Evolutionary conservation across 2,888 invertebrate species (phyloP).

Genomic region (Pandemis cinnamomeana): DNA sequence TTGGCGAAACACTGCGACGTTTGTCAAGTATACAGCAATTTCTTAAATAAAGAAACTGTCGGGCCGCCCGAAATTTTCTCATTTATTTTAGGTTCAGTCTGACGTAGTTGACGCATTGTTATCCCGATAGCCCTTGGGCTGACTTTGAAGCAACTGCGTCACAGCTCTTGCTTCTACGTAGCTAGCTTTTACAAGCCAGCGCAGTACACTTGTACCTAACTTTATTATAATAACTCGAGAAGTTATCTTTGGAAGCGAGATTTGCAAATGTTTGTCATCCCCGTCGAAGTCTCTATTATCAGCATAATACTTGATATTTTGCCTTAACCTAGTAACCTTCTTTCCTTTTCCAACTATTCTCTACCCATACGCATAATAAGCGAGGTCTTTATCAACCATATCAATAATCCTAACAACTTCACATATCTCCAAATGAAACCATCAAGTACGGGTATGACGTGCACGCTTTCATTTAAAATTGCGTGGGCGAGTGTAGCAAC

Average conservation of each 20-base stretch:
- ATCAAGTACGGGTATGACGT: constrained; percentile 10
- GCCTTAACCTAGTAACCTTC: neutral
- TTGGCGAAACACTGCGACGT: constrained; percentile 10
- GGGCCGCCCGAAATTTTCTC: neutral
- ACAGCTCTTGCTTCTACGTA: neutral
- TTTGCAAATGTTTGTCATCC: too few relatives aligned
- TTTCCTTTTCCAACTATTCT: neutral
- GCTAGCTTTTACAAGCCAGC: neutral
- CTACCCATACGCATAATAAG: neutral
- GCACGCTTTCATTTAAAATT: constrained; percentile 11
- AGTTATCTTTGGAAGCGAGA: neutral
- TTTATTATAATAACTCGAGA: neutral
- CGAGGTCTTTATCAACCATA: neutral
- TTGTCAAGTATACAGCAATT: constrained; percentile 12
- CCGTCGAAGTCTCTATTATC: neutral
- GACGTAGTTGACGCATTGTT: constrained; percentile 20
- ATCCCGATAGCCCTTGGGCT: constrained; percentile 3
- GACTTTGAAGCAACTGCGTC: constrained; percentile 22
- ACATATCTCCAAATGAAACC: neutral
- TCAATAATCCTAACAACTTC: neutral
- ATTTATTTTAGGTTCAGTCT: constrained; percentile 23
- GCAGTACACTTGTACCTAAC: neutral
- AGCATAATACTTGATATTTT: neutral
- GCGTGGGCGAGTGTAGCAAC: constrained; percentile 6
- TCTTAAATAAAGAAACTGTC: constrained; percentile 15